phyloP scores from a whole-genome alignment of 2,888 invertebrate genomes.

The Chorisops tibialis region DNA sequence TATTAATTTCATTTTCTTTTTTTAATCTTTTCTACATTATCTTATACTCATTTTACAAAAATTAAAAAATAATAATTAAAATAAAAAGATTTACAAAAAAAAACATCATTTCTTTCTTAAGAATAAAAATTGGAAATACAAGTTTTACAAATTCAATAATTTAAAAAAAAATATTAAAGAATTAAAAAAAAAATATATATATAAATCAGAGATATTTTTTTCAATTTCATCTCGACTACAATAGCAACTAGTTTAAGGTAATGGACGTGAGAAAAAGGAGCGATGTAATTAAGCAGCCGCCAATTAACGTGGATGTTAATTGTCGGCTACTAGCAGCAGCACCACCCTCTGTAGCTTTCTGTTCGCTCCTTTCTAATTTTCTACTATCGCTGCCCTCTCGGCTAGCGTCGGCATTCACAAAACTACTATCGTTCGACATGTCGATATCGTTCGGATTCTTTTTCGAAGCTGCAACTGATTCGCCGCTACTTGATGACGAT shows the following conservation, averaged over 20 bases:
- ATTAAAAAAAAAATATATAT: no score
- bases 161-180: no score
- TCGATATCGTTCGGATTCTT: conserved; percentile 17
- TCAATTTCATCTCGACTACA: background rate
- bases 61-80: no score
- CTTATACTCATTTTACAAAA: no score
- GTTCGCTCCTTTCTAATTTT: background rate
- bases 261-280: background rate
- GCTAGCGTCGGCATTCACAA: background rate
- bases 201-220: no score
- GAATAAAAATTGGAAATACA: no score
- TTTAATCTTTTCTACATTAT: no score
- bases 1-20: no score
- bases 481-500: background rate
- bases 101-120: no score
- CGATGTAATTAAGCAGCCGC: conserved; percentile 7
- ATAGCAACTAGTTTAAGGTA: conserved; percentile 21
- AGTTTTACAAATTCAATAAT: no score
- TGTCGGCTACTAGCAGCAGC: conserved; percentile 1
- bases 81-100: no score
- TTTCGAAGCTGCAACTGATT: conserved; percentile 15
- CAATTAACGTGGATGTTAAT: background rate
- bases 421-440: conserved; percentile 3
- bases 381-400: background rate
- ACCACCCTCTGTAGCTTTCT: background rate